Evolutionary conservation across 2,113 vertebrate genomes (phyloP), one percentile per base, ranked within the genome.

Genomic region (Caloenas nicobarica): DNA sequence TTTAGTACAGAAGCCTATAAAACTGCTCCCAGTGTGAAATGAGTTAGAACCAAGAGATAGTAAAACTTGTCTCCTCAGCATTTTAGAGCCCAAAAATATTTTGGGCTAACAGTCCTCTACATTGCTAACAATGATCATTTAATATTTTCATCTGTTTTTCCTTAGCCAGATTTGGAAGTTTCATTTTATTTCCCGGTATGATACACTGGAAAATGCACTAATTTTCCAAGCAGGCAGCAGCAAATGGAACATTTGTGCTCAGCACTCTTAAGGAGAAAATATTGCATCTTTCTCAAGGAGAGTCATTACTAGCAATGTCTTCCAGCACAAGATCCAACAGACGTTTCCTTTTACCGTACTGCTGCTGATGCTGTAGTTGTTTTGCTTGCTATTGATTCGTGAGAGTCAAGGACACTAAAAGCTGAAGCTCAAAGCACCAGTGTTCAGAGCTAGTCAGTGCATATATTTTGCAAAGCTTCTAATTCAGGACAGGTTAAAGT

Each of bases 321-420:
- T 38, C 65, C 38, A 82, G 34, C 7, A 60, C 44, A 87, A 54
- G 34, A 56, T 40, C 42, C 86, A 88, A 46, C 2, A 65, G 66
- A 50, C 15, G 3, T 73, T 89, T 81, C 34, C 40, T 95, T 86
- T 94, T 81, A 73, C 61, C 71, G 36, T 42, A 28, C 36, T 84
- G 33, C 31, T 62, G 48, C 58, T 80, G 23, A 54, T 71, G 79
- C 54, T 81, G 29, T 76, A 76, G 79, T 38, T 96, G 83, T 66
- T 79, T 89, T 69, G 19, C 80, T 91, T 94, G 66, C 54, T 94
- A 95, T 93, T 96, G 92, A 94, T 81, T 87, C 87, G n/a, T 34
- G 15, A 93, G 57, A 90, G 36, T 61, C 82, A 95, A 96, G 53
- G 88, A 73, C 62, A 83, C 70, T 76, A 89, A 79, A 66, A 85